Evolutionary conservation across 2,797 vertebrate species (phyloP).

Genomic region (Oreochromis grahami): DNA sequence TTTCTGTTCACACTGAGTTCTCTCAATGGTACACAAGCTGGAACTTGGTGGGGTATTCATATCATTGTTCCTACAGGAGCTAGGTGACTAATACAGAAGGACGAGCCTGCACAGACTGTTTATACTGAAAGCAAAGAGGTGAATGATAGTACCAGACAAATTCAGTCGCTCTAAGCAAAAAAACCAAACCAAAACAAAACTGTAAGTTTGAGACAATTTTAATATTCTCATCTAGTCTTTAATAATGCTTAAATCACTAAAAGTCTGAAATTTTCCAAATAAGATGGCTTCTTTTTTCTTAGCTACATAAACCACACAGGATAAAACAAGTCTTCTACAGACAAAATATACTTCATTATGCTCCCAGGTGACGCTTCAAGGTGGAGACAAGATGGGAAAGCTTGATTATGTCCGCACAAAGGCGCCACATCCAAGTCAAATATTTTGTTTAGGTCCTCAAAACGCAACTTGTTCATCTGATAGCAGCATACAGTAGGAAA

Average conservation of each 20-base stretch:
- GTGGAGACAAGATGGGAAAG: background rate
- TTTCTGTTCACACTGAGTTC: background rate
- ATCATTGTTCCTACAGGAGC: slow-evolving; percentile 38
- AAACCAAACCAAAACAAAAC: no score
- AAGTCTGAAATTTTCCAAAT: background rate
- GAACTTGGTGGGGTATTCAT: slow-evolving; percentile 18
- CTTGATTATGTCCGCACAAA: background rate
- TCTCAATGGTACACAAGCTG: slow-evolving; percentile 25
- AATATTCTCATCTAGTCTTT: background rate
- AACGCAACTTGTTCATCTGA: background rate
- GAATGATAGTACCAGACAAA: background rate
- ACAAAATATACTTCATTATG: background rate
- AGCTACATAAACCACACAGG: background rate
- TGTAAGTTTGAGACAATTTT: background rate
- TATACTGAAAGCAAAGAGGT: background rate
- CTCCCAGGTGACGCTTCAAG: background rate
- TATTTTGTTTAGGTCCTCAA: background rate
- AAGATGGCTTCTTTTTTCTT: background rate
- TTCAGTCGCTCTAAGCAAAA: background rate
- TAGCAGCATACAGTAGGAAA: background rate
- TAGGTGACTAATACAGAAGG: slow-evolving; percentile 4
- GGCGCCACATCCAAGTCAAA: background rate
- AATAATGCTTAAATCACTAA: background rate
- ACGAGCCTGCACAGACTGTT: background rate
- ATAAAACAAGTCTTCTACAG: background rate